These are phyloP conservation scores for Chrysaora quinquecirrha DNA, from an alignment of 30 jellyfish, hydroid and myxozoan species.

Conservation along the genomic window DNA sequence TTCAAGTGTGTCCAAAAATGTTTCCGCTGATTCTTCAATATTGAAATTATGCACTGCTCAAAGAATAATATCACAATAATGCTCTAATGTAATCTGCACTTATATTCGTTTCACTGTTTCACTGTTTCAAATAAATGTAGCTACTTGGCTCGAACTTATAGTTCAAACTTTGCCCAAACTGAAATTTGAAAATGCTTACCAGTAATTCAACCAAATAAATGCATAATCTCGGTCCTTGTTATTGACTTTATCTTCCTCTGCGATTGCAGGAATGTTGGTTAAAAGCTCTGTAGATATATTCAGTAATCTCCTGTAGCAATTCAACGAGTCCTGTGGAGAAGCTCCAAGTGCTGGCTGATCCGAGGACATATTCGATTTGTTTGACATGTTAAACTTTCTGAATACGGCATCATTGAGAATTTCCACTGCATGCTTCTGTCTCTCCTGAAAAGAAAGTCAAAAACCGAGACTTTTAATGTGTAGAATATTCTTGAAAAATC, in stretches of 20 bases:
- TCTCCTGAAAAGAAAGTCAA: background rate
- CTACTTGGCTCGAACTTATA: too few species aligned
- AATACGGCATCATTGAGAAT: background rate
- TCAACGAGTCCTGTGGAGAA: background rate
- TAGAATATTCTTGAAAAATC: too few species aligned
- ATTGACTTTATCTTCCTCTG: background rate
- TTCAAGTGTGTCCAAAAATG: too few species aligned
- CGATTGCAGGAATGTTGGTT: background rate
- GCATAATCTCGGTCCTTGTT: background rate
- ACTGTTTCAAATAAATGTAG: too few species aligned
- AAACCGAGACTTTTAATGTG: background rate
- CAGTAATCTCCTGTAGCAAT: background rate
- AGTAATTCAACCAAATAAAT: background rate
- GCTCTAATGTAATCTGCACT: too few species aligned
- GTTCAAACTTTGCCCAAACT: background rate
- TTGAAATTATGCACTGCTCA: too few species aligned
- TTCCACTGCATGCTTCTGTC: background rate
- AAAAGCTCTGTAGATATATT: background rate
- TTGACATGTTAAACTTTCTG: background rate
- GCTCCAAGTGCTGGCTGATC: too few species aligned
- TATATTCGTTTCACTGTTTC: too few species aligned
- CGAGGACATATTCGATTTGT: too few species aligned
- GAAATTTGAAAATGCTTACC: background rate
- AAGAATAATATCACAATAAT: too few species aligned
- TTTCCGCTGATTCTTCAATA: too few species aligned